These are phyloP conservation scores for Cettia cetti DNA, from an alignment of 2,113 vertebrate genomes.

Conservation along the genomic window DNA sequence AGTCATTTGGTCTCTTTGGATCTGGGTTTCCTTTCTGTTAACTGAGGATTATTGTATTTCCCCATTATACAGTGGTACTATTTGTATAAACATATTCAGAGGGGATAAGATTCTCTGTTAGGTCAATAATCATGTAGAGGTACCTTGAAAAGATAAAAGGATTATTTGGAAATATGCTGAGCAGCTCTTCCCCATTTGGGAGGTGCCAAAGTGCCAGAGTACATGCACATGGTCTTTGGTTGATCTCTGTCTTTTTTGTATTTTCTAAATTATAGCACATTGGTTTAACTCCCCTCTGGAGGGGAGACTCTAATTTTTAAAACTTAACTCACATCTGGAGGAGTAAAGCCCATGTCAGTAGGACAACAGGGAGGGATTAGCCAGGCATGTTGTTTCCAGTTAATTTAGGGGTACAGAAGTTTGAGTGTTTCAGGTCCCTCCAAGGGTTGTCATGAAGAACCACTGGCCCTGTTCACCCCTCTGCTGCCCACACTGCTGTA, in stretches of 20 bases:
- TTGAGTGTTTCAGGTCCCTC: not conserved
- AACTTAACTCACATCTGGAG: not conserved
- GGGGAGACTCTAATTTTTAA: not conserved
- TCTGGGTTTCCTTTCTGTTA: not conserved
- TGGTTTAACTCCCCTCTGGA: not conserved
- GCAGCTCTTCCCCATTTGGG: not conserved
- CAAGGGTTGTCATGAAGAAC: not conserved
- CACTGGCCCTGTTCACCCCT: rapidly evolving
- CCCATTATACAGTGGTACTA: not conserved
- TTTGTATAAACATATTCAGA: not conserved
- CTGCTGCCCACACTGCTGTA: not conserved
- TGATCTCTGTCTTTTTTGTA: not conserved
- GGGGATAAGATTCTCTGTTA: not conserved
- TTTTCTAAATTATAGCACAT: not conserved
- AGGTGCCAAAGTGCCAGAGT: not conserved
- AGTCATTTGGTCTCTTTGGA: not conserved
- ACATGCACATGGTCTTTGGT: not conserved
- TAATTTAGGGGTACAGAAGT: not conserved
- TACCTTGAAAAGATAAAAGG: not conserved
- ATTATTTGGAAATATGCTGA: not conserved
- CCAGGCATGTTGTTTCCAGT: not conserved
- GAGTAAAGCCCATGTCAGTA: not conserved
- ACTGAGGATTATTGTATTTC: not conserved
- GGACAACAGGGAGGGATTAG: not conserved
- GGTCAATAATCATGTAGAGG: not conserved